A percentile compares a stretch with the other conserved stretches of the same genome.
Conservation (phyloP, 2,797 vertebrate genomes). For the Fratercula arctica region DNA sequence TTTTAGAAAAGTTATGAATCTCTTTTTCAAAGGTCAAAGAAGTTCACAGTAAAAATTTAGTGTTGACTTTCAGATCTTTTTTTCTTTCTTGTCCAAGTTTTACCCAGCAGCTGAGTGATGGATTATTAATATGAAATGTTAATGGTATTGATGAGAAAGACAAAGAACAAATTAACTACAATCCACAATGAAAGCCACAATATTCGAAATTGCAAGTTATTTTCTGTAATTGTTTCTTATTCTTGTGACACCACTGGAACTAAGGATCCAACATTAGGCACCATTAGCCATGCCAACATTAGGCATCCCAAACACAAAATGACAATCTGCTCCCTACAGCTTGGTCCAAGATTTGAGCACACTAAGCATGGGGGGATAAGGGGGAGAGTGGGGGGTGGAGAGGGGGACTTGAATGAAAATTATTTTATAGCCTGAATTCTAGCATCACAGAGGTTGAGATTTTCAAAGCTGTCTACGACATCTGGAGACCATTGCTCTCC, state of each 20-base stretch:
- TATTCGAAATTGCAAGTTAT: not conserved
- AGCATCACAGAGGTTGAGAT: not conserved
- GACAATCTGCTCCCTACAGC: not conserved
- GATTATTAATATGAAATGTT: not conserved
- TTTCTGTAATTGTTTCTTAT: not conserved
- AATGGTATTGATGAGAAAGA: not conserved
- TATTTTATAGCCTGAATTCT: not conserved
- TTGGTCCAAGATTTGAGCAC: not conserved
- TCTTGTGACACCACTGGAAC: not conserved
- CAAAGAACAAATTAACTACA: not conserved
- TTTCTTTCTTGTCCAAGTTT: not conserved
- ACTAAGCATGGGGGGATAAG: not conserved
- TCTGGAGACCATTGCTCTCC: constrained; percentile 9
- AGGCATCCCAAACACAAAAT: not conserved
- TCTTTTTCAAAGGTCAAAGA: constrained; percentile 29
- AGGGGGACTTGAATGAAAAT: not conserved
- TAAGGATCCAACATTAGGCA: not conserved
- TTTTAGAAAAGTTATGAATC: constrained; percentile 13
- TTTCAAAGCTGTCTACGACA: constrained; percentile 41
- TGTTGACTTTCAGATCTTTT: not conserved
- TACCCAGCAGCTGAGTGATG: not conserved
- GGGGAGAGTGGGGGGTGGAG: not conserved
- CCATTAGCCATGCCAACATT: not conserved
- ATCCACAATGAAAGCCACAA: not conserved
- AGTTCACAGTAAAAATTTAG: not conserved